phyloP scores from a whole-genome alignment of 2,113 vertebrate genomes.

The Phalacrocorax aristotelis region DNA sequence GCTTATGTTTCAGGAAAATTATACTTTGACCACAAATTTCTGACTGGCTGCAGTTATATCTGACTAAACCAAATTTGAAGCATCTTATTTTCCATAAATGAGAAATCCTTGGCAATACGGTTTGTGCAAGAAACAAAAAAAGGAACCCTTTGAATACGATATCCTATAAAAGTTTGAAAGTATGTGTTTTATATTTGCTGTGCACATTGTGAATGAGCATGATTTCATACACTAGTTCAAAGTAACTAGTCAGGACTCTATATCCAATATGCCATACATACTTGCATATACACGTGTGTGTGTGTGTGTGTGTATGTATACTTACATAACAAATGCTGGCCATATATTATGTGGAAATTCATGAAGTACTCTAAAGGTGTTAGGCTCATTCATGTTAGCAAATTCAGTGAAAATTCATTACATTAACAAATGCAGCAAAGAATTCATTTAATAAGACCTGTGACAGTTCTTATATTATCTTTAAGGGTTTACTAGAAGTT shows the following conservation, averaged over 20 bases:
- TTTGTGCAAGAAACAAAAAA: not conserved
- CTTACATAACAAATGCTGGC: not conserved
- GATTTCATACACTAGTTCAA: not conserved
- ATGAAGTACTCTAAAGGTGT: not conserved
- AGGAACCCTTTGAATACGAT: not conserved
- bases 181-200: not conserved
- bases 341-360: not conserved
- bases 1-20: not conserved
- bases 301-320: not conserved
- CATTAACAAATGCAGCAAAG: not conserved
- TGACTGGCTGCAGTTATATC: not conserved
- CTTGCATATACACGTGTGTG: fast-evolving
- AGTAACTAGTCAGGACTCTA: not conserved
- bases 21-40: not conserved
- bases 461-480: not conserved
- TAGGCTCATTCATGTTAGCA: not conserved
- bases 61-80: not conserved
- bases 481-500: not conserved
- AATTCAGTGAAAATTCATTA: not conserved
- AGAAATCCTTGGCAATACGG: not conserved
- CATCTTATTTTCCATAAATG: not conserved
- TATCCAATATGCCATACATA: not conserved
- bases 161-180: not conserved
- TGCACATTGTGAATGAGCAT: not conserved
- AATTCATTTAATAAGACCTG: not conserved